Evolutionary conservation across 2,113 vertebrate species (phyloP).

Genomic region (Sitta europaea): DNA sequence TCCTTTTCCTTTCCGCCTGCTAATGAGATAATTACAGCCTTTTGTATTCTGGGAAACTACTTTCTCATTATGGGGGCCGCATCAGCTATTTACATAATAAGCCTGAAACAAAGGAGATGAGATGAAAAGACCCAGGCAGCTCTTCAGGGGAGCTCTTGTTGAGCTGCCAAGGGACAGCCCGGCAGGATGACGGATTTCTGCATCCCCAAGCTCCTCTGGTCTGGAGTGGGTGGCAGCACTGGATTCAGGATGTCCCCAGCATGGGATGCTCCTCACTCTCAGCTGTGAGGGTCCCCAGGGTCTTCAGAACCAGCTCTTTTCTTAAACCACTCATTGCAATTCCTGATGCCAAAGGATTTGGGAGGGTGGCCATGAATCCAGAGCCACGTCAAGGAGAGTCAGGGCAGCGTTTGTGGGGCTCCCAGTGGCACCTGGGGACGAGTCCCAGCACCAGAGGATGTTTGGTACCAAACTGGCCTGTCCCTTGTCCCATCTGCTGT

Average conservation of each 20-base stretch:
- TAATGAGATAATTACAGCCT: slow-evolving; percentile 69
- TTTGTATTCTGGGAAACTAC: slow-evolving; percentile 58
- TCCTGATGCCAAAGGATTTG: not conserved
- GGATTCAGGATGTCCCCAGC: not conserved
- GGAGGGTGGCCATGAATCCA: accelerated
- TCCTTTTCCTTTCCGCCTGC: slow-evolving; percentile 29
- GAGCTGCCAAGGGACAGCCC: not conserved
- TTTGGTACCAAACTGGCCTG: not conserved
- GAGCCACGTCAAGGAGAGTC: accelerated
- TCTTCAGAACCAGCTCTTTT: not conserved
- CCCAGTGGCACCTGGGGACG: accelerated
- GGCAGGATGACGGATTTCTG: not conserved
- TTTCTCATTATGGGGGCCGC: slow-evolving; percentile 48
- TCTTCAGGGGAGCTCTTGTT: not conserved
- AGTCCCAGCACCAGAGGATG: not conserved
- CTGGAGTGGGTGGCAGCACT: not conserved
- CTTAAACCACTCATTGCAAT: not conserved
- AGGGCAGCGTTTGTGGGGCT: not conserved
- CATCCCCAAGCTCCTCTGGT: not conserved
- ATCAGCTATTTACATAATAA: slow-evolving; percentile 51
- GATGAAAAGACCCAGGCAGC: slow-evolving; percentile 33
- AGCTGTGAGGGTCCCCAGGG: not conserved
- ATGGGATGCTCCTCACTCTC: not conserved
- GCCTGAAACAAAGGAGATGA: slow-evolving; percentile 39
- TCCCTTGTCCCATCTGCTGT: not conserved